Base-by-base conservation (phyloP, 2,797 vertebrate genomes). In the Alectoris magna region DNA sequence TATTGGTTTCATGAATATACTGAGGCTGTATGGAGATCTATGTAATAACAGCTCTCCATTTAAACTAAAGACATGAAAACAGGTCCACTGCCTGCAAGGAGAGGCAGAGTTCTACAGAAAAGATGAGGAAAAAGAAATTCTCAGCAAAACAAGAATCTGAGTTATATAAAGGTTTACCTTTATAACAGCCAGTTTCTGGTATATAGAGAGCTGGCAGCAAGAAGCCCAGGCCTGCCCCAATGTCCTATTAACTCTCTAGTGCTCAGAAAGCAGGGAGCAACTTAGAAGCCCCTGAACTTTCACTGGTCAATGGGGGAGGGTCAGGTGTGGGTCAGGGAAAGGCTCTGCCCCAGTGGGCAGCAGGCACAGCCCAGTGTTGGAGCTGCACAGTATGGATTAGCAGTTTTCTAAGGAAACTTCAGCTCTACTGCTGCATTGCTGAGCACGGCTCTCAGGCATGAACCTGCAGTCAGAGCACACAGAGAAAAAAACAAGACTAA, bases 391-490 rank as follows among this genome's bases (percentile, higher is more conserved):
- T 4, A 51, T 4, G 7, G 63, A 81, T 6, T 62, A 23, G 13
- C 7, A 2, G 36, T 31, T 70, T 53, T 29, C 49, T 9, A 58
- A 49, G 49, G 14, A 44, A 67, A 48, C 24, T 43, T 64, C 7
- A 49, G 55, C 53, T 84, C 66, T 27, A 53, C 23, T 60, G 67
- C 84, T 55, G 48, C 19, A 18, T n/a, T 23, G 53, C 73, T 41
- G 63, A 59, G 48, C 41, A 67, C 23, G 36, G 46, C 56, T 31
- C 67, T 39, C 56, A 84, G 68, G 34, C 7, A 21, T 5, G 67
- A 87, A 93, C 84, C 11, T 27, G n/a, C 68, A 0, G 0, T 21
- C 18, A 19, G 36, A n/a, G 38, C 0, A 0, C 36, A 66, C 15
- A 72, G 34, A 41, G 39, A 85, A 68, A 44, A 16, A 39, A 41